phyloP scores from a whole-genome alignment of 1,140 invertebrate species.

The Drosophila pseudoananassae region DNA sequence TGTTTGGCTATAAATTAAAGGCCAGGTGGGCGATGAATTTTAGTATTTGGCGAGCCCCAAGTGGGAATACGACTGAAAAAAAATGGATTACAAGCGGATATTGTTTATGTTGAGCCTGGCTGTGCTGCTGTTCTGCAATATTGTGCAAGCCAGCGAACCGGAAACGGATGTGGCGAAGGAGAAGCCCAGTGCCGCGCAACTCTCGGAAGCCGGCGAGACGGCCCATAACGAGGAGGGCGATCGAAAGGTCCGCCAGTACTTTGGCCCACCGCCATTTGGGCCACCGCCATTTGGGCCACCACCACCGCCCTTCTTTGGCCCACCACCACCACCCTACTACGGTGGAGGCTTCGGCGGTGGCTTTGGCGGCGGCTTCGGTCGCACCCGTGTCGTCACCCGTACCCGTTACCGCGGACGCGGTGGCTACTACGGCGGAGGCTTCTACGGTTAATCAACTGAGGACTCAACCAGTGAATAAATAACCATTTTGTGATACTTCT shows the following conservation, averaged over 20 bases:
- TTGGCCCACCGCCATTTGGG: constrained; percentile 48
- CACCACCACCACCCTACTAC: constrained; percentile 59
- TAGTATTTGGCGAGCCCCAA: constrained; percentile 37
- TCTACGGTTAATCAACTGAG: constrained; percentile 58
- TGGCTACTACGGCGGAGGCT: constrained; percentile 68
- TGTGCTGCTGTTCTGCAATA: constrained; percentile 6
- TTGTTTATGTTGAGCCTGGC: constrained; percentile 32
- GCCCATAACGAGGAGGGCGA: constrained; percentile 30
- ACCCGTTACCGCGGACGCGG: constrained; percentile 61
- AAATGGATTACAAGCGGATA: constrained; percentile 54
- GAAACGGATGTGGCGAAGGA: constrained; percentile 2
- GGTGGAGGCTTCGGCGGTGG: constrained; percentile 54
- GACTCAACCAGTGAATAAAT: constrained; percentile 1
- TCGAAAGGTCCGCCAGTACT: constrained; percentile 70
- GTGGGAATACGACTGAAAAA: constrained; percentile 25
- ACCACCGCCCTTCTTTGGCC: constrained; percentile 62
- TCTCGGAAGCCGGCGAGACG: constrained; percentile 42
- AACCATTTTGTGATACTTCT: constrained; percentile 61
- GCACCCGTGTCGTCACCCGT: constrained; percentile 70
- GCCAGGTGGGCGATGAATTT: constrained; percentile 18
- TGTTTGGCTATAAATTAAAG: constrained; percentile 69
- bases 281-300: constrained; percentile 46
- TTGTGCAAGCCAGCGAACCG: constrained; percentile 2
- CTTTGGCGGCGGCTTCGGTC: constrained; percentile 61
- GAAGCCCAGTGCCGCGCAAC: not conserved